Evolutionary conservation across 2,797 vertebrate species (phyloP).

Genomic region (Macroramphosus scolopax): DNA sequence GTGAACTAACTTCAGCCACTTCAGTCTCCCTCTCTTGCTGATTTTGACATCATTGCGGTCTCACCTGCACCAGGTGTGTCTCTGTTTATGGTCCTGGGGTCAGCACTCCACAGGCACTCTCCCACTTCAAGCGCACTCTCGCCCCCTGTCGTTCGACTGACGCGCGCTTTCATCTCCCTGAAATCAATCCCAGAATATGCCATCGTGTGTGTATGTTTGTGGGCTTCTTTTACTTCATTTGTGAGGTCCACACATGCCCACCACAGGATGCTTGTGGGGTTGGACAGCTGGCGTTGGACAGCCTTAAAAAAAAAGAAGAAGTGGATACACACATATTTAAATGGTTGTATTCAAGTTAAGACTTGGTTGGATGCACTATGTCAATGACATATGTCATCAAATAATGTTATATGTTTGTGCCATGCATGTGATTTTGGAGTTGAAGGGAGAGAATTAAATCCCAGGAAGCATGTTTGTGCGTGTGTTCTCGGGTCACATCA

Average conservation of each 20-base stretch:
- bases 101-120: constrained; percentile 36
- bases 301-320: no score
- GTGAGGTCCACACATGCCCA: no score
- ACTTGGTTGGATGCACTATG: no score
- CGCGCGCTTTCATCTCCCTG: constrained; percentile 41
- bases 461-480: neutral
- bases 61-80: neutral
- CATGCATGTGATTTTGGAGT: neutral
- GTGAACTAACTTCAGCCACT: constrained; percentile 54
- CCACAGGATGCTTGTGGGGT: no score
- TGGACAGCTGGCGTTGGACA: no score
- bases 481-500: constrained; percentile 20
- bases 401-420: no score
- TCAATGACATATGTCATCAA: no score
- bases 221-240: no score
- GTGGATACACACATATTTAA: no score
- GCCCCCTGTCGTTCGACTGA: constrained; percentile 65
- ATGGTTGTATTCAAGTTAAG: no score
- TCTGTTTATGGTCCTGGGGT: constrained; percentile 5
- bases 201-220: neutral
- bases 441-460: neutral
- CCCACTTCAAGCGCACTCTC: constrained; percentile 45
- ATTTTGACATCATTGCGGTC: neutral
- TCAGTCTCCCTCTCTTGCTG: constrained; percentile 1
- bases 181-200: constrained; percentile 37